Evolutionary conservation across 1,140 invertebrate genomes (phyloP).

Genomic region (Drosophila tristis): DNA sequence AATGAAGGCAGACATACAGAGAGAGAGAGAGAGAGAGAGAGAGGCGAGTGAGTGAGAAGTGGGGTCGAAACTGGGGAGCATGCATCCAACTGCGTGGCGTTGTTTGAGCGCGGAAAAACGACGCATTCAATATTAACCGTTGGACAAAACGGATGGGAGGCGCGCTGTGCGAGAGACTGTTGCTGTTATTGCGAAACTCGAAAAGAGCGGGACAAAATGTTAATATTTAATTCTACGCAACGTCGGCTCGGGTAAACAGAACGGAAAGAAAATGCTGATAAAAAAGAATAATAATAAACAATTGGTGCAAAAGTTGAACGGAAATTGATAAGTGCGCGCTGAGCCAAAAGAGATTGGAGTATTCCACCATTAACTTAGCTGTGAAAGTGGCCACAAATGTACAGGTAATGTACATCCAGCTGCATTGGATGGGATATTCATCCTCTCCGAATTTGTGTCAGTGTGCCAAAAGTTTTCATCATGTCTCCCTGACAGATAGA

Average conservation of each 20-base stretch:
- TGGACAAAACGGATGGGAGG: slow-evolving; percentile 50
- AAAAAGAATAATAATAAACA: slow-evolving; percentile 41
- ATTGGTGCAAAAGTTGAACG: slow-evolving; percentile 57
- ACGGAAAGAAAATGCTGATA: slow-evolving; percentile 46
- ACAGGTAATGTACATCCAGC: slow-evolving; percentile 15
- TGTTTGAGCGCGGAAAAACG: slow-evolving; percentile 68
- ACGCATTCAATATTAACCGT: slow-evolving; percentile 70
- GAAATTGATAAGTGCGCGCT: slow-evolving; percentile 52
- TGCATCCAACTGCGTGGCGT: slow-evolving; percentile 33
- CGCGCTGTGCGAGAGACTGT: slow-evolving; percentile 11
- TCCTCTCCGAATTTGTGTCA: slow-evolving; percentile 55
- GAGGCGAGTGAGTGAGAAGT: slow-evolving; percentile 7
- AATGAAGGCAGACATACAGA: too few species aligned
- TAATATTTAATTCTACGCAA: slow-evolving; percentile 25
- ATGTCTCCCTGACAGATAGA: slow-evolving; percentile 9
- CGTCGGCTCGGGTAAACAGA: slow-evolving; percentile 30
- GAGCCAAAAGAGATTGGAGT: slow-evolving; percentile 10
- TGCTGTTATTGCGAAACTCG: slow-evolving; percentile 34
- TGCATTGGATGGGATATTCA: too few species aligned
- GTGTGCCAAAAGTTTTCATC: slow-evolving; percentile 63
- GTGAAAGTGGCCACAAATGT: slow-evolving; percentile 50
- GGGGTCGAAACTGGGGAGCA: too few species aligned
- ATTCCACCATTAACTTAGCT: slow-evolving; percentile 16
- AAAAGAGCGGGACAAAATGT: slow-evolving; percentile 35
- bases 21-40: neutral